A percentile compares a stretch with the other conserved stretches of the same genome.
Conservation (phyloP, 2,797 vertebrate species). For the Nyctibius grandis region DNA sequence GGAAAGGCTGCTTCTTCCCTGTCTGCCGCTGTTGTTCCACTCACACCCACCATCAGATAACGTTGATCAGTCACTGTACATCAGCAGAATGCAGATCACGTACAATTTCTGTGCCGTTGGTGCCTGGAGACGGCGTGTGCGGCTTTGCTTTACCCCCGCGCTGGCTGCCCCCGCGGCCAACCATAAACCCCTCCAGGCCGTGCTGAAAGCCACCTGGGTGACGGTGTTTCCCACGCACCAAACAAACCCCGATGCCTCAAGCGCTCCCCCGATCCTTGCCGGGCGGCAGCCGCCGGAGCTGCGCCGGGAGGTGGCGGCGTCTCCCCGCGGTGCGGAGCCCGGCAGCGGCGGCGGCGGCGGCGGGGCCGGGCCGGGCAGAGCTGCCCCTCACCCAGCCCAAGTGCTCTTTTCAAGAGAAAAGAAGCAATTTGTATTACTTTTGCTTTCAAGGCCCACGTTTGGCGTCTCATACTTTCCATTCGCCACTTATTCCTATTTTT, state of each 20-base stretch:
- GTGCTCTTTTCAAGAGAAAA: rapidly evolving
- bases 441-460: not conserved
- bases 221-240: not conserved
- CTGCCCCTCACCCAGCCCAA: rapidly evolving
- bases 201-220: not conserved
- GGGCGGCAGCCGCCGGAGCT: too few relatives aligned
- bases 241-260: not conserved
- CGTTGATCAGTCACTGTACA: not conserved
- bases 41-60: not conserved
- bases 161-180: not conserved
- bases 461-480: not conserved
- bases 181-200: not conserved
- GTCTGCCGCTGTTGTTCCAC: not conserved
- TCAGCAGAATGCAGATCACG: not conserved
- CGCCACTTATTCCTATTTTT: not conserved
- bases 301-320: constrained; percentile 63
- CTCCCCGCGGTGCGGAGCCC: not conserved
- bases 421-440: not conserved
- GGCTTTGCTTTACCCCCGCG: not conserved
- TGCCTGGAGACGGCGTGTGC: rapidly evolving
- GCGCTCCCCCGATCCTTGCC: not conserved
- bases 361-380: too few relatives aligned
- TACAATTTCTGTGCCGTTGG: rapidly evolving
- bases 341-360: too few relatives aligned
- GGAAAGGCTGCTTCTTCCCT: not conserved